Conservation (phyloP, 2,888 invertebrate genomes). For the Aquatica leii region DNA sequence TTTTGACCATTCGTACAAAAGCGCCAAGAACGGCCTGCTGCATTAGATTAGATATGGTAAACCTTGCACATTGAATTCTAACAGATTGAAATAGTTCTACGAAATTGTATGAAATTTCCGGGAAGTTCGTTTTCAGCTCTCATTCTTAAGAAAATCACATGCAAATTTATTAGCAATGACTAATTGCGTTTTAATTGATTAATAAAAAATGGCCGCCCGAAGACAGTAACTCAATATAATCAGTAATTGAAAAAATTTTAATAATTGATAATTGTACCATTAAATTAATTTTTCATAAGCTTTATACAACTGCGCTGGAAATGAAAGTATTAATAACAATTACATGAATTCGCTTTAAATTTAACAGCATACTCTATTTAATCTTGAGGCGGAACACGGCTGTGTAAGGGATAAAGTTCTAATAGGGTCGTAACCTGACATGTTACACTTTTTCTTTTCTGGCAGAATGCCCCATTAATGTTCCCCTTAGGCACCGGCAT, state of each 20-base stretch:
- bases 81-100: slow-evolving; percentile 11
- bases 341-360: slow-evolving; percentile 22
- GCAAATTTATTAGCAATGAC: neutral
- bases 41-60: slow-evolving; percentile 31
- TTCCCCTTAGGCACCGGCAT: slow-evolving; percentile 39
- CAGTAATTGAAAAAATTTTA: slow-evolving; percentile 21
- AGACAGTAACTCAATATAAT: neutral
- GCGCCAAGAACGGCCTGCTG: slow-evolving; percentile 18
- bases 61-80: slow-evolving; percentile 16
- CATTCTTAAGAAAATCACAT: neutral
- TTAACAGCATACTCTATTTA: slow-evolving; percentile 26
- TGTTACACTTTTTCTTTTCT: slow-evolving; percentile 30
- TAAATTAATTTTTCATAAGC: slow-evolving; percentile 32
- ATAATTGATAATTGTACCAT: slow-evolving; percentile 27
- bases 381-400: slow-evolving; percentile 13
- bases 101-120: slow-evolving; percentile 1
- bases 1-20: slow-evolving; percentile 25
- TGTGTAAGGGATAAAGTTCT: slow-evolving; percentile 22
- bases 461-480: slow-evolving; percentile 34
- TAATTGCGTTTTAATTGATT: slow-evolving; percentile 18
- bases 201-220: slow-evolving; percentile 3
- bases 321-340: slow-evolving; percentile 25
- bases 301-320: slow-evolving; percentile 21
- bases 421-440: slow-evolving; percentile 34
- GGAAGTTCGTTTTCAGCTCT: slow-evolving; percentile 8